These are phyloP conservation scores for Amphiprion clarkii DNA, from an alignment of 2,797 vertebrate genomes.

Conservation along the genomic window DNA sequence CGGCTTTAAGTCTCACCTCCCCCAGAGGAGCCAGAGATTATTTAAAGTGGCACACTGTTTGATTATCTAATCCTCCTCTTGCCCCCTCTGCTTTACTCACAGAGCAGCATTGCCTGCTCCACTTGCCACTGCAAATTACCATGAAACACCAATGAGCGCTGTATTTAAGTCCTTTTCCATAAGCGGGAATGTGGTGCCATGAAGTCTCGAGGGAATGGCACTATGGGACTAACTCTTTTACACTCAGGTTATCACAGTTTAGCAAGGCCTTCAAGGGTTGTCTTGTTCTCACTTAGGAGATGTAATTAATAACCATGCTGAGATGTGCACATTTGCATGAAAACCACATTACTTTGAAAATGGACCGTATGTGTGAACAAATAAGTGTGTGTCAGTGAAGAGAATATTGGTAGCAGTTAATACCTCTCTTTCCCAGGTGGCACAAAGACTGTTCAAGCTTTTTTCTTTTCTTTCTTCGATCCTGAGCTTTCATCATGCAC, in stretches of 20 bases:
- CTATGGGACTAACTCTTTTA: constrained; percentile 57
- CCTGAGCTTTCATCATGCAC: constrained; percentile 26
- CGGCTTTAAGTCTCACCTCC: constrained; percentile 84
- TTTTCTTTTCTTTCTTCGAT: background rate
- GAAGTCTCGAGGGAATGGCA: constrained; percentile 56
- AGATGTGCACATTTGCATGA: constrained; percentile 26
- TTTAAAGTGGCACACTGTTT: constrained; percentile 88
- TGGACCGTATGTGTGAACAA: background rate
- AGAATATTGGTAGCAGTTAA: background rate
- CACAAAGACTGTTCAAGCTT: constrained; percentile 12
- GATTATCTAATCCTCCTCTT: constrained; percentile 87
- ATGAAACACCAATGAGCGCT: constrained; percentile 79
- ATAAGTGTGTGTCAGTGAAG: constrained; percentile 5
- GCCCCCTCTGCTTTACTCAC: constrained; percentile 83
- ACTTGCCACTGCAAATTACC: constrained; percentile 83
- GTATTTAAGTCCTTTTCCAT: constrained; percentile 72
- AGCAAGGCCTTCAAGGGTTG: constrained; percentile 16
- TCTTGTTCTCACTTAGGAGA: constrained; percentile 38
- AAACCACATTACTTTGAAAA: constrained; percentile 26
- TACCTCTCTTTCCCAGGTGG: constrained; percentile 25
- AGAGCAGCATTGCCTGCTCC: constrained; percentile 74
- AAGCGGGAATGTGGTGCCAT: constrained; percentile 53
- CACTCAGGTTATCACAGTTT: constrained; percentile 59
- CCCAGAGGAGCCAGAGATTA: constrained; percentile 85
- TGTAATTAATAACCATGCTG: constrained; percentile 41